Conservation (phyloP, 1,140 invertebrate species). For the Bacillus rossius region DNA sequence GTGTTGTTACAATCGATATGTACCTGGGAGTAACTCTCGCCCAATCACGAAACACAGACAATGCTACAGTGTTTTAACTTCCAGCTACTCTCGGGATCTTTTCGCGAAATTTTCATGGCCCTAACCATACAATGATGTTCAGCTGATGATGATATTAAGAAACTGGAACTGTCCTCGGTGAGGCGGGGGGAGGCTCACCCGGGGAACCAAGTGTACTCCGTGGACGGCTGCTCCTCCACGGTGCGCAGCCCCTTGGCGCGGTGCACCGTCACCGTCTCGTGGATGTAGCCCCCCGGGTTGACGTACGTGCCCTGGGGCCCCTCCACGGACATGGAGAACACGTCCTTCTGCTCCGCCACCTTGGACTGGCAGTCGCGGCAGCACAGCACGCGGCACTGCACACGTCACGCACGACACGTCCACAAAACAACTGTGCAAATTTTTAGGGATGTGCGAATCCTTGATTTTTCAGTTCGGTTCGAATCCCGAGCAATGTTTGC, state of each 20-base stretch:
- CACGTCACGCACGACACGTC: constrained; percentile 3
- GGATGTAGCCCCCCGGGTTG: constrained; percentile 71
- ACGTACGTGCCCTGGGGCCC: constrained; percentile 77
- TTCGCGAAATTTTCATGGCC: no score
- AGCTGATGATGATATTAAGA: no score
- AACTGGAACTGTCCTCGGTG: no score
- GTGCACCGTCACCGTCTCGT: constrained; percentile 74
- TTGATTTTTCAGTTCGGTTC: not conserved
- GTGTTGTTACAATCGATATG: no score
- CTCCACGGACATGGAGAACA: constrained; percentile 77
- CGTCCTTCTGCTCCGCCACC: constrained; percentile 60
- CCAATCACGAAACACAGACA: no score
- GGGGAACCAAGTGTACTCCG: constrained; percentile 79
- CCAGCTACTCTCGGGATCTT: no score
- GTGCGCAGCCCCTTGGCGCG: constrained; percentile 53
- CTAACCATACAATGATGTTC: no score
- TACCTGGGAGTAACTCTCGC: no score
- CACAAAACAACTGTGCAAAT: not conserved
- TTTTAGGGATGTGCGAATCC: no score
- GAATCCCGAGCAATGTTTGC: constrained; percentile 9
- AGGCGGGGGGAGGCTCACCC: no score
- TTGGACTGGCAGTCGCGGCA: constrained; percentile 55
- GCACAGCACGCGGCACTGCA: constrained; percentile 54
- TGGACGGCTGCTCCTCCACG: constrained; percentile 50
- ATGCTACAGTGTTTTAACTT: no score